These are phyloP conservation scores for Prosopocoilus inquinatus DNA, from an alignment of 2,888 invertebrate species.

Conservation along the genomic window DNA sequence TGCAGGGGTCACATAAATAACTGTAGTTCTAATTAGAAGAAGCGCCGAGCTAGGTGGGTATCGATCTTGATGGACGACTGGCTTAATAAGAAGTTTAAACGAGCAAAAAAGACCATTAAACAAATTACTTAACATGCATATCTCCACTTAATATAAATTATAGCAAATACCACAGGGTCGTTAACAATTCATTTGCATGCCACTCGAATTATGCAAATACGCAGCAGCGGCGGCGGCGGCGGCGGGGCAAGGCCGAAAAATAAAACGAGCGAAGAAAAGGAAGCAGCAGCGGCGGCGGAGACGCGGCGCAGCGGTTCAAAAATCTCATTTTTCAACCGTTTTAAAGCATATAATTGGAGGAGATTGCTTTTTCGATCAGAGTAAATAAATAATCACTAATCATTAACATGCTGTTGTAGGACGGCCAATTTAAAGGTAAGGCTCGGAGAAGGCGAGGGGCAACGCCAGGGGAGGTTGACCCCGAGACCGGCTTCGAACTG, in stretches of 20 bases:
- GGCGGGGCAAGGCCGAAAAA: background rate
- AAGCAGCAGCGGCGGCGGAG: background rate
- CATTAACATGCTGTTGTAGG: constrained; percentile 15
- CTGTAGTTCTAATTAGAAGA: no score
- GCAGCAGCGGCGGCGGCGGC: background rate
- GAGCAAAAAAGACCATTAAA: background rate
- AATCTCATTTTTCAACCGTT: constrained; percentile 11
- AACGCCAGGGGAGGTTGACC: constrained; percentile 11
- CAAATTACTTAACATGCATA: constrained; percentile 1
- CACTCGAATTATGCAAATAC: constrained; percentile 4
- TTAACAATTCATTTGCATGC: constrained; percentile 3
- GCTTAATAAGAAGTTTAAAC: background rate
- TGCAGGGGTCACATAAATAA: no score
- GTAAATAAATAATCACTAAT: constrained; percentile 20
- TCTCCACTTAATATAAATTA: background rate
- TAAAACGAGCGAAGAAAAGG: background rate
- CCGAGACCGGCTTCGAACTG: constrained; percentile 14
- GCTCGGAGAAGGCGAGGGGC: constrained; percentile 3
- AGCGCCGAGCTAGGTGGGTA: no score
- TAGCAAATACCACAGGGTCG: background rate
- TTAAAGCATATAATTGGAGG: constrained; percentile 16
- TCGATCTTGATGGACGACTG: no score
- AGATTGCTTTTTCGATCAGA: constrained; percentile 17
- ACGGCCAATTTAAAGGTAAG: background rate
- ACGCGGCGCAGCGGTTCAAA: background rate